Evolutionary conservation across 2,888 invertebrate genomes (phyloP).

Genomic region (Drosophila nr. fundita): DNA sequence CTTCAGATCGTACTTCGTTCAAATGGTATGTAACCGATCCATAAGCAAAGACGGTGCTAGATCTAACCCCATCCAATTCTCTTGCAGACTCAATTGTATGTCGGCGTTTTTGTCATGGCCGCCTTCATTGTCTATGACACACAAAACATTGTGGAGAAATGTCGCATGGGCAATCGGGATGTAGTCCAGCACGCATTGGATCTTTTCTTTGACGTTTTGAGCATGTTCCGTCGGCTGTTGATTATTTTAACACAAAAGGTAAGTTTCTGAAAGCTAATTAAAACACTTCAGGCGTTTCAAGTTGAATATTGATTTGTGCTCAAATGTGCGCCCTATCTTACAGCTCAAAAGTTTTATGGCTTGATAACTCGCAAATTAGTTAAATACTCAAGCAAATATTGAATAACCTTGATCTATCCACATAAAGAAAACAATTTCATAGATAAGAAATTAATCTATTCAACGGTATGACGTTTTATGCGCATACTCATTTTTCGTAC

Average conservation of each 20-base stretch:
- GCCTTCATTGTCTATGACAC: slow-evolving; percentile 98
- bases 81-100: slow-evolving; percentile 91
- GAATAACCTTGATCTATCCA: slow-evolving; percentile 24
- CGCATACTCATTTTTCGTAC: slow-evolving; percentile 38
- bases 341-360: slow-evolving; percentile 76
- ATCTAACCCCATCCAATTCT: slow-evolving; percentile 4
- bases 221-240: slow-evolving; percentile 95
- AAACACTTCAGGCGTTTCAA: slow-evolving; percentile 8
- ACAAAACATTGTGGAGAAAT: slow-evolving; percentile 97
- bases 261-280: slow-evolving; percentile 61
- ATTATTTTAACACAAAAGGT: slow-evolving; percentile 96
- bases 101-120: slow-evolving; percentile 96
- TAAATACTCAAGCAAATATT: slow-evolving; percentile 19
- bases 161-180: slow-evolving; percentile 95
- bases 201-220: slow-evolving; percentile 97
- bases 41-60: not conserved
- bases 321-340: slow-evolving; percentile 40
- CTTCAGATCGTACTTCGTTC: slow-evolving; percentile 92
- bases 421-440: slow-evolving; percentile 30
- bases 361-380: slow-evolving; percentile 35
- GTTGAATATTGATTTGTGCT: slow-evolving; percentile 24
- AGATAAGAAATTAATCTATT: slow-evolving; percentile 32
- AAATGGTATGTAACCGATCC: slow-evolving; percentile 87
- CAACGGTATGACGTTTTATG: slow-evolving; percentile 61
- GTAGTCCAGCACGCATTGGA: slow-evolving; percentile 96